phyloP scores from a whole-genome alignment of 2,888 invertebrate species.

The Sthenelais limicola region DNA sequence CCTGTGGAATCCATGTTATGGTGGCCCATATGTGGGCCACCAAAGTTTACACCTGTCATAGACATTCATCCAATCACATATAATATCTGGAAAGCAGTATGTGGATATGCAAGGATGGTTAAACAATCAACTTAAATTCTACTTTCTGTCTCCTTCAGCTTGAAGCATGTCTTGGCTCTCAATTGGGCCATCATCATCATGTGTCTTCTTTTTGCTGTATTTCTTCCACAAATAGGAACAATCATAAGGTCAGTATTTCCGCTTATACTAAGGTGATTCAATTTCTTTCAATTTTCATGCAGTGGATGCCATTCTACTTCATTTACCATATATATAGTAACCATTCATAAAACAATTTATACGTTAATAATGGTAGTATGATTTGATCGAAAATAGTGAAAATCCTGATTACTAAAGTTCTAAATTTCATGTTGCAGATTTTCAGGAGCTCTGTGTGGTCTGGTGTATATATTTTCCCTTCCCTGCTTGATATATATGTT shows the following conservation, averaged over 20 bases:
- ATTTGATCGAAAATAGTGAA: no score
- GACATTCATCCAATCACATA: background rate
- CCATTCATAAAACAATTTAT: background rate
- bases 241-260: conserved; percentile 81
- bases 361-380: background rate
- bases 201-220: conserved; percentile 87
- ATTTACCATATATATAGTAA: background rate
- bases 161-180: conserved; percentile 76
- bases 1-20: no score
- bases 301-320: no score
- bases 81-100: no score
- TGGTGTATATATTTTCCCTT: conserved; percentile 88
- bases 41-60: background rate
- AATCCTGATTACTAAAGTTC: background rate
- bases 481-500: conserved; percentile 86
- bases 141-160: conserved; percentile 58
- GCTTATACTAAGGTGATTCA: background rate
- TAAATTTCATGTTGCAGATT: conserved; percentile 76
- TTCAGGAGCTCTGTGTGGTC: conserved; percentile 89
- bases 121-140: no score
- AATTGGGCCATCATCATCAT: conserved; percentile 79
- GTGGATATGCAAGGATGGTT: no score
- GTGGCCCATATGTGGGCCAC: background rate
- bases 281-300: background rate
- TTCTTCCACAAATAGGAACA: conserved; percentile 88